phyloP scores from a whole-genome alignment of 2,797 vertebrate genomes.

The Podarcis lilfordi region DNA sequence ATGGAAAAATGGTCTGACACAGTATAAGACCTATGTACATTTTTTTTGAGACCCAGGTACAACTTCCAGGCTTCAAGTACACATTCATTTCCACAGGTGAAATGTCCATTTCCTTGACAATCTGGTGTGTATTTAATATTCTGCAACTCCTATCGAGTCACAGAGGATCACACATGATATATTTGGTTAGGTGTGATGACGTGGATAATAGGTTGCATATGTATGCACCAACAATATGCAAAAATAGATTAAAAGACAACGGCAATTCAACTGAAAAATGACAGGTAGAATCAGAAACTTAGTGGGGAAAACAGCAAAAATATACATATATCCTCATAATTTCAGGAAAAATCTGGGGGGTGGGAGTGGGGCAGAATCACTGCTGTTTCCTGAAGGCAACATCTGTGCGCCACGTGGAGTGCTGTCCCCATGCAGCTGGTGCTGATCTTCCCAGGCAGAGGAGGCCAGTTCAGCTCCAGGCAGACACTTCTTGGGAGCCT shows the following conservation, averaged over 20 bases:
- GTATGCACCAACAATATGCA: neutral
- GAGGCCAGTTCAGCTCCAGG: slow-evolving; percentile 1
- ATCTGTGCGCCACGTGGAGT: slow-evolving; percentile 36
- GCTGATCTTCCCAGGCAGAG: slow-evolving; percentile 29
- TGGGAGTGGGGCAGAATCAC: neutral
- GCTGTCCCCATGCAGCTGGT: slow-evolving; percentile 39
- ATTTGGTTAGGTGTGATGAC: too few relatives aligned
- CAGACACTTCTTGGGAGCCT: neutral
- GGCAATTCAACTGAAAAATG: neutral
- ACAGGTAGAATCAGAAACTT: neutral
- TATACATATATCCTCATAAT: neutral
- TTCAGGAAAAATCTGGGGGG: neutral
- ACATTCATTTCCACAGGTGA: neutral
- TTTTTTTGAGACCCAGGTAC: neutral
- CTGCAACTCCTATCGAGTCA: neutral
- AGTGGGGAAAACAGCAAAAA: neutral
- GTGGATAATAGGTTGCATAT: too few relatives aligned
- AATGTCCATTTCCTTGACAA: neutral
- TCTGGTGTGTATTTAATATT: slow-evolving; percentile 8
- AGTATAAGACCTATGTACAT: neutral
- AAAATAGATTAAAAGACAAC: neutral
- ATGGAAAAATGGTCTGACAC: neutral
- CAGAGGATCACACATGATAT: neutral
- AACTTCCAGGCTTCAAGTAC: neutral
- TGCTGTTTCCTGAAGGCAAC: slow-evolving; percentile 11